These are phyloP conservation scores for Panthera tigris DNA, from an alignment of 2,113 vertebrate species.

Conservation along the genomic window DNA sequence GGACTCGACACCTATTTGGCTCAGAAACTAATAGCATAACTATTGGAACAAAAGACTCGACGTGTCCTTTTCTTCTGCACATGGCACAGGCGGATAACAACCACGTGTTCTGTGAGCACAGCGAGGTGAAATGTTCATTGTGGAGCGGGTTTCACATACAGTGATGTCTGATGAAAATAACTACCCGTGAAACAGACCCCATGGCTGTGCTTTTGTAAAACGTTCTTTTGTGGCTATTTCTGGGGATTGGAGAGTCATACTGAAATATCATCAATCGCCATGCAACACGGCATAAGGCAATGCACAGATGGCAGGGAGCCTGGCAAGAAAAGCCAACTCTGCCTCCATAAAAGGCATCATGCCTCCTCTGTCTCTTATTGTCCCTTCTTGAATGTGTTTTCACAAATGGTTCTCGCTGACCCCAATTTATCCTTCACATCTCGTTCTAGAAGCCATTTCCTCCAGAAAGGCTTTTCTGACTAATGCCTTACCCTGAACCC, in stretches of 20 bases:
- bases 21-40: background rate
- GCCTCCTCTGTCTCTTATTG: background rate
- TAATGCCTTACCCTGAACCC: background rate
- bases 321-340: background rate
- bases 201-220: background rate
- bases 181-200: background rate
- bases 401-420: background rate
- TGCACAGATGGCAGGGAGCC: background rate
- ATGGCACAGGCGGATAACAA: rapidly evolving
- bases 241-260: background rate
- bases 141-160: background rate
- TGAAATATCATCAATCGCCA: background rate
- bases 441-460: background rate
- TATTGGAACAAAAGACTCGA: background rate
- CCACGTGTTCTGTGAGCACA: background rate
- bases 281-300: background rate
- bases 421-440: background rate
- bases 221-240: background rate
- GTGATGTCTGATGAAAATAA: background rate
- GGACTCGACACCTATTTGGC: background rate
- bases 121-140: background rate
- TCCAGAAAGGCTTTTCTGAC: background rate
- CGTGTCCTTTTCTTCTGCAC: background rate
- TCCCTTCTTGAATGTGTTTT: background rate
- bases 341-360: background rate